Evolutionary conservation across 2,888 invertebrate genomes (phyloP), one percentile per base, ranked within the genome.

Genomic region (Congeria kusceri): DNA sequence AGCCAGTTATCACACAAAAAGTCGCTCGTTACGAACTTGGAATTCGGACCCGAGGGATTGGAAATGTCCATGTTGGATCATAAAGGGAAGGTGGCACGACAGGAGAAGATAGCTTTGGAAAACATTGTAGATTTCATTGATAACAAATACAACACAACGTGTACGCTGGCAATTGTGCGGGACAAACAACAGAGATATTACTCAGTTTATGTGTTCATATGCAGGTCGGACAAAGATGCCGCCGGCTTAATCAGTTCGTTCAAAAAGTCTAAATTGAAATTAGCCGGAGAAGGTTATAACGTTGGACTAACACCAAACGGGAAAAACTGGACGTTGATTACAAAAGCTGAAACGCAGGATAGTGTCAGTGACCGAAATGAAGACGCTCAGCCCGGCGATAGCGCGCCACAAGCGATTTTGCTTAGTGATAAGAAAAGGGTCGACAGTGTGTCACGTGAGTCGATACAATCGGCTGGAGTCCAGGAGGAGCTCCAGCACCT

Each of bases 131-230:
- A 86, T 46, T 80, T 89, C 49, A 85, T 80, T 11, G 82, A 81
- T n/a, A 88, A 81, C 69, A 83, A 82, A 46, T 73, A 79, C 39
- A 72, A 74, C 49, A 70, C 80, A 13, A 79, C 74, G 3, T 86
- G 86, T 61, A 70, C 87, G 11, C 73, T 87, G 53, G 84, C 86
- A n/a, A 84, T 87, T 23, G 79, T 87, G 18, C 64, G 76, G 20
- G 87, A 88, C 63, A 76, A 68, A 2, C 61, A 57, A 3, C 67
- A 74, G 1, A 81, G 79, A 13, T 23, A 53, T 29, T 88, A 86
- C 68, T 78, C 70, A 18, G 84, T 89, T 59, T 68, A 87, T 47
- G 89, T 87, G 15, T 78, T 88, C 46, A 59, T 82, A 25, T 87
- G 87, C 46, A 56, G 58, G 9, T 74, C 69, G 9, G 84, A 85